A percentile compares a stretch with the other conserved stretches of the same genome.
Conservation (phyloP, 1,140 invertebrate genomes). For the Amphibalanus amphitrite region DNA sequence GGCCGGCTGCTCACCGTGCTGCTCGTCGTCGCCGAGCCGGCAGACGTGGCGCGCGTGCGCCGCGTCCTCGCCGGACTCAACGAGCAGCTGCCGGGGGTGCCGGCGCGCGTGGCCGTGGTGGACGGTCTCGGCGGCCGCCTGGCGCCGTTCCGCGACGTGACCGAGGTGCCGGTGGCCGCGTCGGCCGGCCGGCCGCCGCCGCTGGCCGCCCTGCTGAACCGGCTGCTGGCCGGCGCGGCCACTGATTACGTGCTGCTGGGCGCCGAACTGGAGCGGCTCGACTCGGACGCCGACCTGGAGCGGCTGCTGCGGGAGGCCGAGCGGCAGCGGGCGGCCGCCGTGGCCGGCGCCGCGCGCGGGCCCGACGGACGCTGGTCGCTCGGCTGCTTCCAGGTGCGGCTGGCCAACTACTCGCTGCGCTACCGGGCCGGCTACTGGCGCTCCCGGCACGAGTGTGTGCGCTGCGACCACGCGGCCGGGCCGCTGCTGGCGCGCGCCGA, state of each 20-base stretch:
- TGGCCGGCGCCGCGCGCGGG: slow-evolving; percentile 10
- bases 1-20: too few species aligned
- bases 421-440: slow-evolving; percentile 11
- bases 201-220: neutral
- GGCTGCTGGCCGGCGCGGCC: slow-evolving; percentile 6
- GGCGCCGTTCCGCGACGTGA: too few species aligned
- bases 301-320: slow-evolving; percentile 15
- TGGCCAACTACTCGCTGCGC: slow-evolving; percentile 9
- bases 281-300: slow-evolving; percentile 10
- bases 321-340: slow-evolving; percentile 13
- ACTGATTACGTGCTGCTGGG: slow-evolving; percentile 12
- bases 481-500: slow-evolving; percentile 11
- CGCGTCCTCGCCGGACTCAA: too few species aligned
- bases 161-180: slow-evolving; percentile 10
- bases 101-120: too few species aligned
- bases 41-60: too few species aligned
- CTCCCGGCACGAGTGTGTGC: slow-evolving; percentile 12
- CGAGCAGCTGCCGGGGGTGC: too few species aligned
- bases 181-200: neutral
- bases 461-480: slow-evolving; percentile 11
- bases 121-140: too few species aligned
- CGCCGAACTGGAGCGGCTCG: slow-evolving; percentile 3
- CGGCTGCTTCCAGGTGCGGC: slow-evolving; percentile 11
- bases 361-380: slow-evolving; percentile 12
- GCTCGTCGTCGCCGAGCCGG: too few species aligned